Base-by-base conservation (phyloP, 2,797 vertebrate species). In the Xenopus petersii region DNA sequence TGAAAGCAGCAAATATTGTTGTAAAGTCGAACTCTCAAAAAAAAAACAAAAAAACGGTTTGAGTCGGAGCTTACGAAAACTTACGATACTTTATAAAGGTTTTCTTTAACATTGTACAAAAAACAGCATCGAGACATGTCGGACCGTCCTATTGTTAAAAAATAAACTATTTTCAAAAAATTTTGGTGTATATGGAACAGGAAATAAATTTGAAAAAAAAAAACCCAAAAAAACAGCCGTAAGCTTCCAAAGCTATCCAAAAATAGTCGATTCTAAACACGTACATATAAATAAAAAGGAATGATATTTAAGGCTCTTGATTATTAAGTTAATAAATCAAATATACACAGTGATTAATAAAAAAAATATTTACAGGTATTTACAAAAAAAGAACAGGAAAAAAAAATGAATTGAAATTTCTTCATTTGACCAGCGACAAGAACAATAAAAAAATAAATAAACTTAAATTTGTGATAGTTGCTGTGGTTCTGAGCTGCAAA, bases 311-410 rank as follows among this genome's bases (percentile, higher is more conserved):
- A 98, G 96, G 96, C 97, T 98, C 95, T 98, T 95, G 96, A 98
- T 99, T 98, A 99, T 98, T 99, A 99, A 99, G 95, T 99, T 99
- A 99, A 98, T 98, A 98, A 97, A 98, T 98, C 97, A 99, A 98
- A 99, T 99, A 98, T 99, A 98, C 96, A 99, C 94, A 98, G 95
- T 96, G 97, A 99, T 98, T 99, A 99, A 99, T 98, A 95, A 91
- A 93, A 90, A 92, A 94, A 96, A 92, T 98, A 93, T 96, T 91
- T 99, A 99, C 97, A 99, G 93, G 95, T 96, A 94, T 98, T 96
- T 98, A 99, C 93, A 94, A 90, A 74, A 74, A 74, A n/a, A 55
- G 8, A n/a, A 8, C 2, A 8, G 8, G 8, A n/a, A n/a, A 55
- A n/a, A n/a, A 88, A 93, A 97, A 59, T 94, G 96, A 96, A 94